Conservation (phyloP, 2,797 vertebrate species). For the Trematomus bernacchii region DNA sequence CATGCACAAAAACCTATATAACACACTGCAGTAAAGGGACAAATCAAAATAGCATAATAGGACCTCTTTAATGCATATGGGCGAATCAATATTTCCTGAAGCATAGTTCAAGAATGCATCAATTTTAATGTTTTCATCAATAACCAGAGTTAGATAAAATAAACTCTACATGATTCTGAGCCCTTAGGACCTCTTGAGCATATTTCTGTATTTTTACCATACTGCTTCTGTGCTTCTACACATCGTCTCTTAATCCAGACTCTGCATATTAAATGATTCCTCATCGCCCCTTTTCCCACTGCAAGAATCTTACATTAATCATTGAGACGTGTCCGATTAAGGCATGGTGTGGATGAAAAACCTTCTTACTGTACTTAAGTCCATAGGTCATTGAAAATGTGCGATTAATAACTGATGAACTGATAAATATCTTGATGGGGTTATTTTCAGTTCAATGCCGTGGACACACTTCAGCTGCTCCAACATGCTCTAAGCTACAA, state of each 20-base stretch:
- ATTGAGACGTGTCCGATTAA: background rate
- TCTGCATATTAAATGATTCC: background rate
- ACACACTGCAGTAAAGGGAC: no score
- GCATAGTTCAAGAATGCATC: no score
- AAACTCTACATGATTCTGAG: background rate
- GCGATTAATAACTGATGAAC: conserved; percentile 10
- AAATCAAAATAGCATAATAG: no score
- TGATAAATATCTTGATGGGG: conserved; percentile 18
- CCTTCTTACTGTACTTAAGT: conserved; percentile 9
- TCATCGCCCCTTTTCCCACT: background rate
- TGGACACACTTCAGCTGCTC: no score
- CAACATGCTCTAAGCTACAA: no score
- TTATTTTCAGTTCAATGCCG: conserved; percentile 6
- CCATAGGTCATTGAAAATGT: conserved; percentile 34
- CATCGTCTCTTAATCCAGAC: background rate
- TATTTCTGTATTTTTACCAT: no score
- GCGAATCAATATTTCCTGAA: background rate
- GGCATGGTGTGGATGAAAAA: background rate
- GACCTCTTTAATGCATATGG: background rate
- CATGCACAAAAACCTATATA: no score
- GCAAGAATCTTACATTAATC: background rate
- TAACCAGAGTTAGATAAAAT: background rate
- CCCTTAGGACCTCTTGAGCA: background rate
- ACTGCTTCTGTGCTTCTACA: no score
- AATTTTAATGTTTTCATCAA: background rate